Evolutionary conservation across 2,797 vertebrate genomes (phyloP).

Genomic region (Clarias pachynema): DNA sequence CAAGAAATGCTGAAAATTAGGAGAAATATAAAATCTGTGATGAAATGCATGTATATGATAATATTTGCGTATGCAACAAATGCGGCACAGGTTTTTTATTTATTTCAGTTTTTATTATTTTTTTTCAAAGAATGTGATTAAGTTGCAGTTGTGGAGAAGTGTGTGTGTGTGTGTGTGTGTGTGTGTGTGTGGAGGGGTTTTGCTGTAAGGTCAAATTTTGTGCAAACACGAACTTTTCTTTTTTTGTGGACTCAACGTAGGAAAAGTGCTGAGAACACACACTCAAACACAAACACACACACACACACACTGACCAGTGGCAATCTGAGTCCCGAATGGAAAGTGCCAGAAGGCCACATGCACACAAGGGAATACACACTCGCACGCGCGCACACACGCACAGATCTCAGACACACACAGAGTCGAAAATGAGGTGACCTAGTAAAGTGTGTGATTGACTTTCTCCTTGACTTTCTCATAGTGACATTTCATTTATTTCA

Average conservation of each 20-base stretch:
- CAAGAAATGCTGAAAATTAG: not conserved
- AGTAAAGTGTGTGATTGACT: slow-evolving; percentile 29
- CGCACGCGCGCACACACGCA: slow-evolving; percentile 19
- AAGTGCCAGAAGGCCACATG: slow-evolving; percentile 28
- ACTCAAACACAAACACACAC: slow-evolving; percentile 4
- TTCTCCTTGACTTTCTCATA: slow-evolving; percentile 20
- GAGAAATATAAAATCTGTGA: not conserved
- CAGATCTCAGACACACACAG: not conserved
- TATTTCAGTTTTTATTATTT: too few relatives aligned
- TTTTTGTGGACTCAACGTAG: slow-evolving; percentile 28
- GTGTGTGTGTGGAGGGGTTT: not conserved
- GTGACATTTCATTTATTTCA: slow-evolving; percentile 36
- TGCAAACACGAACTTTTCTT: slow-evolving; percentile 35
- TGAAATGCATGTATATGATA: not conserved
- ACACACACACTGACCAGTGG: slow-evolving; percentile 20
- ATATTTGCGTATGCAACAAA: slow-evolving; percentile 13
- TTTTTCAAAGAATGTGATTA: not conserved
- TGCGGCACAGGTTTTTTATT: not conserved
- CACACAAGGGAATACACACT: slow-evolving; percentile 4
- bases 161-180: slow-evolving; percentile 8
- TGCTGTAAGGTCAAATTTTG: slow-evolving; percentile 31
- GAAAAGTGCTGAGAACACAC: slow-evolving; percentile 19
- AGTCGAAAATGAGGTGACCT: slow-evolving; percentile 30
- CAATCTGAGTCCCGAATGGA: slow-evolving; percentile 23
- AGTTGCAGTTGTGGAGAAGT: slow-evolving; percentile 4